phyloP scores from a whole-genome alignment of 2,888 invertebrate species.

The Melieria crassipennis region DNA sequence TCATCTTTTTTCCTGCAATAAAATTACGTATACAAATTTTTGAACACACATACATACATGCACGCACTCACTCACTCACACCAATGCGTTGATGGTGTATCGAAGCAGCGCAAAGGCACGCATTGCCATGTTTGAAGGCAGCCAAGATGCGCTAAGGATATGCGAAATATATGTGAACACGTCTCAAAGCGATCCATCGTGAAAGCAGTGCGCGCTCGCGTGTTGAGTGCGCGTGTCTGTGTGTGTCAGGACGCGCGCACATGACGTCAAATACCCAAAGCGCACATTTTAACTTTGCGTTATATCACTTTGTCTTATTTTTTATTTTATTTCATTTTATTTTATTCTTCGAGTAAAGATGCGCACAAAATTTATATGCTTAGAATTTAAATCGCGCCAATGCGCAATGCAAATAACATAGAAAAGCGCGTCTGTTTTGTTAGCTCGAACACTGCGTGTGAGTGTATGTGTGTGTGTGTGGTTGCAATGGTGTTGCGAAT shows the following conservation, averaged over 20 bases:
- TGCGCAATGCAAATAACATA: not conserved
- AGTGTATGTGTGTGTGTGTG: too few relatives aligned
- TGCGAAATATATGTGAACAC: too few relatives aligned
- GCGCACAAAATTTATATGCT: conserved; percentile 8
- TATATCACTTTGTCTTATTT: not conserved
- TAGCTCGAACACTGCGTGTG: too few relatives aligned
- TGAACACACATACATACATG: not conserved
- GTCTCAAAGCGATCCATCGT: too few relatives aligned
- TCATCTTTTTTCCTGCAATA: too few relatives aligned
- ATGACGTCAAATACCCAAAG: not conserved
- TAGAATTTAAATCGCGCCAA: conserved; percentile 7
- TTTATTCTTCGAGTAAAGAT: not conserved
- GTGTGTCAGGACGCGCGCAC: not conserved
- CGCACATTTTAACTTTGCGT: not conserved
- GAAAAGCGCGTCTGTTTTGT: not conserved
- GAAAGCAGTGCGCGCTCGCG: too few relatives aligned
- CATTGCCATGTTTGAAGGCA: too few relatives aligned
- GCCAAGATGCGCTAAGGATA: too few relatives aligned
- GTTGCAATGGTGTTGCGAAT: too few relatives aligned
- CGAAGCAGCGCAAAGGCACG: too few relatives aligned
- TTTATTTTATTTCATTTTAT: not conserved
- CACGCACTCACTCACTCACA: too few relatives aligned
- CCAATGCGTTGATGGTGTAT: too few relatives aligned
- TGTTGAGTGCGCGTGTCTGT: not conserved
- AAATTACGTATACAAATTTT: not conserved